Evolutionary conservation across 2,113 vertebrate genomes (phyloP), one percentile per base, ranked within the genome.

Genomic region (Vulpes ferrilata): DNA sequence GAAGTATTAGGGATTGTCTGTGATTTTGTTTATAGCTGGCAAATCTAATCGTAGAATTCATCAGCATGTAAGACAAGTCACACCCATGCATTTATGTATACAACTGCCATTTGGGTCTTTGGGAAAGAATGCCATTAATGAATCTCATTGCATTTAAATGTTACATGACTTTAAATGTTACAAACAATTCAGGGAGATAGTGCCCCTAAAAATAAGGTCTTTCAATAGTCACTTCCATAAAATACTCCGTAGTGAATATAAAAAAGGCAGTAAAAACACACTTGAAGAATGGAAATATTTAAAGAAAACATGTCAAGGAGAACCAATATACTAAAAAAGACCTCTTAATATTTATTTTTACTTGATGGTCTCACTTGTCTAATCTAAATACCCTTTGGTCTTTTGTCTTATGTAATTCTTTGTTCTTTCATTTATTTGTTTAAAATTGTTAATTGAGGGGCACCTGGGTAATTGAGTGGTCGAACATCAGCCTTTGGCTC

Each of bases 111-210:
- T 67, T 55, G 67, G 48, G 2, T 85, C 64, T 93, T 88, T 76
- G 12, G 53, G 20, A 93, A 90, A 87, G 13, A 81, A 74, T 90
- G 17, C 25, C 76, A 94, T 55, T n/a, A 96, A 90, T 78, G 59
- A 96, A 78, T 3, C 5, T 80, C 30, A 88, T 22, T 79, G 11
- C n/a, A 90, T 62, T 86, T 73, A 89, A 94, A 90, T 85, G 32
- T 51, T 81, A 73, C 43, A 57, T 15, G 71, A n/a, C 81, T 81
- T 10, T 51, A 93, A 57, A 85, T 95, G 7, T 7, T 43, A 43
- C 43, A 7, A 43, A 43, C 51, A 94, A 71, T 73, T 4, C 0
- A 78, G 25, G 17, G 90, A 91, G 88, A 93, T 69, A 86, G 32
- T 55, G 13, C 13, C 43, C 62, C 62, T 74, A 59, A 90, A 90